These are phyloP conservation scores for Ceratina calcarata DNA, from an alignment of 1,140 invertebrate genomes.

Conservation along the genomic window DNA sequence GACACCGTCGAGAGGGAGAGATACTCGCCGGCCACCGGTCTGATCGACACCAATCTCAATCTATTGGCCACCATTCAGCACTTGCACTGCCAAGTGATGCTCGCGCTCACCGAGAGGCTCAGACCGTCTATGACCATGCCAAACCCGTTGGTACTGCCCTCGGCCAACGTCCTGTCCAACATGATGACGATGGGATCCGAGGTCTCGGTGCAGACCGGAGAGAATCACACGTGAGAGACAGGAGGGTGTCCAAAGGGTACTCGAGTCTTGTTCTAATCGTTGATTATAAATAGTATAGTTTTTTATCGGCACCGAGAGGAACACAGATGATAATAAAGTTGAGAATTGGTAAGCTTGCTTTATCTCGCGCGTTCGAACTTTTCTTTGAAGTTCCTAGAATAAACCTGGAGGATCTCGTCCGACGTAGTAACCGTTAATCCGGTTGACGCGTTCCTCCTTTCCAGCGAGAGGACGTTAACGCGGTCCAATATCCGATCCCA, in stretches of 20 bases:
- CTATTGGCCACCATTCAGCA: conserved; percentile 78
- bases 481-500: conserved; percentile 22
- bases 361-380: too few relatives aligned
- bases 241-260: not conserved
- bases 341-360: too few relatives aligned
- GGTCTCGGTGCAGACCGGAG: conserved; percentile 64
- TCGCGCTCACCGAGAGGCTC: conserved; percentile 77
- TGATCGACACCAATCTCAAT: conserved; percentile 79
- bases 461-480: not conserved
- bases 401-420: too few relatives aligned
- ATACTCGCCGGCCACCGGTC: conserved; percentile 73
- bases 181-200: conserved; percentile 62
- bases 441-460: too few relatives aligned
- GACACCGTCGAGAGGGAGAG: conserved; percentile 56
- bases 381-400: too few relatives aligned
- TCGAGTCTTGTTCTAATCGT: not conserved
- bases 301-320: not conserved
- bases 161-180: conserved; percentile 47
- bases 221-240: conserved; percentile 58
- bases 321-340: too few relatives aligned
- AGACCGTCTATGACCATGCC: conserved; percentile 70
- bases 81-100: conserved; percentile 78
- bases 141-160: conserved; percentile 67
- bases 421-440: too few relatives aligned
- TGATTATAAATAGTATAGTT: not conserved